phyloP scores from a whole-genome alignment of 2,888 invertebrate genomes.

The Rhamphomyia laevipes region DNA sequence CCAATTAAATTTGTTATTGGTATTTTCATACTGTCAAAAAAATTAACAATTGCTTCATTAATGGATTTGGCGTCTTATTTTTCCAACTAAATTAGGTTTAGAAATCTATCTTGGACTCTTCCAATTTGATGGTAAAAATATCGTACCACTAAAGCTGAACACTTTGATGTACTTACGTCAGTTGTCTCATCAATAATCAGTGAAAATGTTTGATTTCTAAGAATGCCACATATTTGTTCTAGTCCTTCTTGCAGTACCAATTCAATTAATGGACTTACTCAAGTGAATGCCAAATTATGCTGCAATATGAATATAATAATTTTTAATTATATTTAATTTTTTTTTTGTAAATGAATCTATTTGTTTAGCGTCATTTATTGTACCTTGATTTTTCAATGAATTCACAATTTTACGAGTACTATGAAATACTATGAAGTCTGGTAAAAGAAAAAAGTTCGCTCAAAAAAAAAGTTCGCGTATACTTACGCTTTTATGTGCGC shows the following conservation, averaged over 20 bases:
- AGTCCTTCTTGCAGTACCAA: background rate
- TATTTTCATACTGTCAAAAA: constrained; percentile 6
- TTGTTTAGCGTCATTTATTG: no score
- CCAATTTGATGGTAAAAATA: background rate
- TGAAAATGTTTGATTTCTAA: constrained; percentile 1
- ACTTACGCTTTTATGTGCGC: no score
- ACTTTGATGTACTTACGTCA: constrained; percentile 1
- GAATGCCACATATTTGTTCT: background rate
- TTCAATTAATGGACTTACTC: background rate
- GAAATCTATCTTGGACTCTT: background rate
- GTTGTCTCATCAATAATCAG: constrained; percentile 2
- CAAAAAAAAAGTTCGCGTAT: no score
- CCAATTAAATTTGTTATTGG: constrained; percentile 18
- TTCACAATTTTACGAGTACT: background rate
- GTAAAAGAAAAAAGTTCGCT: no score
- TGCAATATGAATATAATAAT: background rate
- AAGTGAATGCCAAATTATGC: background rate
- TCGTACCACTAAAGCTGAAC: background rate
- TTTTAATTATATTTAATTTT: background rate
- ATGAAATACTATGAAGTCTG: no score
- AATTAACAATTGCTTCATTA: constrained; percentile 2
- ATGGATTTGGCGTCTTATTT: constrained; percentile 5
- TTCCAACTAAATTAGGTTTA: constrained; percentile 2
- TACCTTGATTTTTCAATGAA: background rate
- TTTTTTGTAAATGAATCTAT: no score